Conservation (phyloP, 1,140 invertebrate species). For the Bombus pascuorum region DNA sequence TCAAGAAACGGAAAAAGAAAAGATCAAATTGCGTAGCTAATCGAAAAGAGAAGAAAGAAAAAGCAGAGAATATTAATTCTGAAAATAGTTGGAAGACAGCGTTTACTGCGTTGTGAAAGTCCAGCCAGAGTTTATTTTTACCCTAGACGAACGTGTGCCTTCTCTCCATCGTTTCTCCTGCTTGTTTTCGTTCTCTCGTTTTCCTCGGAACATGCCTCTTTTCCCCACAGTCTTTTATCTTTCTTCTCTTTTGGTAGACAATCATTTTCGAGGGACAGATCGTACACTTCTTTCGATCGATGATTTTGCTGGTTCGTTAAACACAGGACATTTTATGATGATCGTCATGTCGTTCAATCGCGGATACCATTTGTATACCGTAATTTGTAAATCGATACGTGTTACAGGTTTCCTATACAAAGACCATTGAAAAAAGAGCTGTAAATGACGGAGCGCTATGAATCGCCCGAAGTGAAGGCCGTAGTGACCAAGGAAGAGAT, state of each 20-base stretch:
- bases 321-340: not conserved
- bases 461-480: conserved; percentile 67
- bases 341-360: not conserved
- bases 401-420: conserved; percentile 39
- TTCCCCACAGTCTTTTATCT: not conserved
- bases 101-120: conserved; percentile 63
- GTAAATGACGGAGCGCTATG: conserved; percentile 76
- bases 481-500: conserved; percentile 72
- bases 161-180: conserved; percentile 49
- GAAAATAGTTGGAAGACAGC: conserved; percentile 24
- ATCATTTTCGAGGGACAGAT: not conserved
- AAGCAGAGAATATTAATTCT: not conserved
- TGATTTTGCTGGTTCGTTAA: conserved; percentile 34
- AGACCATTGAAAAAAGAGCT: conserved; percentile 6
- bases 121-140: conserved; percentile 71
- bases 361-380: not conserved
- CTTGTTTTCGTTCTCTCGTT: not conserved
- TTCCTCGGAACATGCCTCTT: not conserved
- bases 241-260: not conserved
- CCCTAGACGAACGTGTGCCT: conserved; percentile 54
- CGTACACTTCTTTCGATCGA: conserved; percentile 19
- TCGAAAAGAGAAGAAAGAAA: not conserved
- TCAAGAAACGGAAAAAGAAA: not conserved
- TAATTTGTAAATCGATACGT: conserved; percentile 8
- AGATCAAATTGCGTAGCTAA: not conserved